Conservation (phyloP, 1,140 invertebrate genomes). For the Chironomus striatipennis region DNA sequence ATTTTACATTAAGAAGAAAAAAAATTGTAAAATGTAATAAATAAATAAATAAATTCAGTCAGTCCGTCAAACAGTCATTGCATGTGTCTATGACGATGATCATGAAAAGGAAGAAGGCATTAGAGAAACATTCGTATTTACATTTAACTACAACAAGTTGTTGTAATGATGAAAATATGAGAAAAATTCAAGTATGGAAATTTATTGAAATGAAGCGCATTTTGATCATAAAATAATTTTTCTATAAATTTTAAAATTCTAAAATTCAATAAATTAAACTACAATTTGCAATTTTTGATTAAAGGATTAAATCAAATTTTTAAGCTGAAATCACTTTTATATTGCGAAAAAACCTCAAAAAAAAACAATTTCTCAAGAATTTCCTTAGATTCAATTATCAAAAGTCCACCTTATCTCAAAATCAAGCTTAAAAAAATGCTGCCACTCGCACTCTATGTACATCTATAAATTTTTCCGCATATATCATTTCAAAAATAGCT, state of each 20-base stretch:
- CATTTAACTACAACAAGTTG: neutral
- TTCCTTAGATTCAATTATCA: no score
- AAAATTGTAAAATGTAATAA: neutral
- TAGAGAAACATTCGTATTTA: neutral
- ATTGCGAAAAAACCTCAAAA: no score
- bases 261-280: no score
- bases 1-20: neutral
- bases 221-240: no score
- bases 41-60: neutral
- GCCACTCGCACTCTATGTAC: neutral
- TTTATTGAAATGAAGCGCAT: no score
- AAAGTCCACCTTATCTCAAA: no score
- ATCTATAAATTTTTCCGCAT: neutral
- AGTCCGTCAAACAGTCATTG: neutral
- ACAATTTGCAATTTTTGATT: no score
- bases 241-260: no score
- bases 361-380: no score
- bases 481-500: conserved; percentile 18
- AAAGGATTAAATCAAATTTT: no score
- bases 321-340: no score
- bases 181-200: neutral
- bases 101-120: neutral
- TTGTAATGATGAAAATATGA: neutral
- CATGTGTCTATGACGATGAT: neutral
- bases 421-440: neutral